phyloP scores from a whole-genome alignment of 2,113 vertebrate species.

The Grammomys dolichurus region DNA sequence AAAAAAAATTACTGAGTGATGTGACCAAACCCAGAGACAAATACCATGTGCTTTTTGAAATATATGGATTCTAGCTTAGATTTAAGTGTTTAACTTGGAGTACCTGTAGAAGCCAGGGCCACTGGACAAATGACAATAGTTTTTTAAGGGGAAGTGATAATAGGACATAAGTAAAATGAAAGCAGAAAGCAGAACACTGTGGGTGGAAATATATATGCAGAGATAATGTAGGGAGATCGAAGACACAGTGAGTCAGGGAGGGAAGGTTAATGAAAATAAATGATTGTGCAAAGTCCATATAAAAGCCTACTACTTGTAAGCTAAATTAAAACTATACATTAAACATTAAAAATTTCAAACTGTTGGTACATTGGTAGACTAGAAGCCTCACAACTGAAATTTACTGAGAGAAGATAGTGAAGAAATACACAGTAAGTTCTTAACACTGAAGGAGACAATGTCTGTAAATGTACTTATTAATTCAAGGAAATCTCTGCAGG shows the following conservation, averaged over 20 bases:
- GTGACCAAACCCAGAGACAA: not conserved
- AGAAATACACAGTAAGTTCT: not conserved
- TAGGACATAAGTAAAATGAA: not conserved
- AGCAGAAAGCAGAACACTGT: not conserved
- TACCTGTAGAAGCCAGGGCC: not conserved
- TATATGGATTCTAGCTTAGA: not conserved
- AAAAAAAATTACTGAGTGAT: not conserved
- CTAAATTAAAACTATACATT: not conserved
- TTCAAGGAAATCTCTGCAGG: not conserved
- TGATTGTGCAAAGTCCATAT: not conserved
- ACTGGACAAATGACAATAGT: not conserved
- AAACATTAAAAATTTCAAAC: not conserved
- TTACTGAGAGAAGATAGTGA: not conserved
- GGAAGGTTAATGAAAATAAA: not conserved
- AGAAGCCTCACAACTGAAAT: not conserved
- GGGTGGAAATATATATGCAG: not conserved
- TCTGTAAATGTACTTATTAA: not conserved
- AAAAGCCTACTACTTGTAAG: not conserved
- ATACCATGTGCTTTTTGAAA: not conserved
- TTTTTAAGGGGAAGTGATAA: not conserved
- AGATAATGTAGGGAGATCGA: not conserved
- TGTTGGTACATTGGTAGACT: not conserved
- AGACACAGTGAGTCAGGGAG: not conserved
- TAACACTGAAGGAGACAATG: not conserved
- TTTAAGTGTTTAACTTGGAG: not conserved